phyloP scores from a whole-genome alignment of 2,113 vertebrate species.

The Coptodon rendalli region DNA sequence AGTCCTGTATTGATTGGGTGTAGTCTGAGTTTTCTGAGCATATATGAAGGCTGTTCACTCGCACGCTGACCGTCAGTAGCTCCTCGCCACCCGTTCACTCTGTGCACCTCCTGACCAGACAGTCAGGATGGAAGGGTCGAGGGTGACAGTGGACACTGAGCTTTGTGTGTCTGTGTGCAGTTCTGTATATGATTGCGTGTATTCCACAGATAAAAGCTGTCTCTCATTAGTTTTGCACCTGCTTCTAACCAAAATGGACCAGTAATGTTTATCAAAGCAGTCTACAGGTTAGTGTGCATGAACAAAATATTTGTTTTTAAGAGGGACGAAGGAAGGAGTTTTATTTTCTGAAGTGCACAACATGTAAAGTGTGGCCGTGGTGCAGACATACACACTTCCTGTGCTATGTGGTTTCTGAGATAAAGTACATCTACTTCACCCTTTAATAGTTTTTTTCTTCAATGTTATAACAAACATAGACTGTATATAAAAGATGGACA shows the following conservation, averaged over 20 bases:
- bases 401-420: neutral
- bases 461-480: neutral
- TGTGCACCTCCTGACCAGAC: slow-evolving; percentile 49
- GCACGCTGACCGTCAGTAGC: neutral
- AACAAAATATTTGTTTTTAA: neutral
- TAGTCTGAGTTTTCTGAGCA: neutral
- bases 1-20: neutral
- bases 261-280: neutral
- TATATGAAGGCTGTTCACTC: neutral
- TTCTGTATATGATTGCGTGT: neutral
- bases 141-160: neutral
- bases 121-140: slow-evolving; percentile 43
- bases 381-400: neutral
- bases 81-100: neutral
- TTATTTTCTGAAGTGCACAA: neutral
- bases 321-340: neutral
- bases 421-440: neutral
- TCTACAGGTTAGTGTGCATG: neutral
- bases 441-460: neutral
- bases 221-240: neutral
- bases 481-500: neutral
- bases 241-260: neutral
- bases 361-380: neutral
- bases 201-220: neutral
- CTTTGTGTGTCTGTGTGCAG: neutral